Evolutionary conservation across 2,888 invertebrate genomes (phyloP), one percentile per base, ranked within the genome.

Genomic region (Mythimna ferrago): DNA sequence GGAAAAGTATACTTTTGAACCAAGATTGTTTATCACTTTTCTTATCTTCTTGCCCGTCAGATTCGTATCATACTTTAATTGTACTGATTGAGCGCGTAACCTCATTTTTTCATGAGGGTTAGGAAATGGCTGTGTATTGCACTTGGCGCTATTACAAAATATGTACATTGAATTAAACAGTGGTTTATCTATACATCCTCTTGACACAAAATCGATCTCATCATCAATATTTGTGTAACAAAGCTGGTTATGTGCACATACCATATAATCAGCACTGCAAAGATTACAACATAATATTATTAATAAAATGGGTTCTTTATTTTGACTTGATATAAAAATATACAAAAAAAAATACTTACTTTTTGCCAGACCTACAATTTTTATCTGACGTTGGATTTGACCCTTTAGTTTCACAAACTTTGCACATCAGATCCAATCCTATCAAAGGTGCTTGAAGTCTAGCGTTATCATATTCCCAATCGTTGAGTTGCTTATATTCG

Each of bases 401-500:
- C 35, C 91, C 90, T 76, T 86, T 91, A 9, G 93, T 92, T 64
- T 91, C 88, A 84, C 94, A 94, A 63, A 89, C 82, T 89, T 93
- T 94, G 77, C 94, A 95, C 57, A 92, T 80, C 38, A 94, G 82
- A 71, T 92, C 88, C 61, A 88, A 70, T 32, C 87, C 88, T n/a
- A 71, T 21, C n/a, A 88, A 51, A 16, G 88, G 85, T 67, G 81
- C 87, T 81, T 88, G 83, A 48, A 95, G 86, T 67, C 90, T 89
- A 66, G 84, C 76, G 79, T 93, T 95, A 86, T 94, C 93, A 76
- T 89, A 93, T 80, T 90, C 87, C 94, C 95, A 95, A 86, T 94
- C 93, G 66, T 80, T 83, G 66, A 92, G 64, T 66, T 82, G 87
- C 63, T 81, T 86, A 84, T 94, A 95, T 58, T 90, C 88, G 80